These are phyloP conservation scores for Agrypnia vestita DNA, from an alignment of 1,140 invertebrate genomes.

Conservation along the genomic window DNA sequence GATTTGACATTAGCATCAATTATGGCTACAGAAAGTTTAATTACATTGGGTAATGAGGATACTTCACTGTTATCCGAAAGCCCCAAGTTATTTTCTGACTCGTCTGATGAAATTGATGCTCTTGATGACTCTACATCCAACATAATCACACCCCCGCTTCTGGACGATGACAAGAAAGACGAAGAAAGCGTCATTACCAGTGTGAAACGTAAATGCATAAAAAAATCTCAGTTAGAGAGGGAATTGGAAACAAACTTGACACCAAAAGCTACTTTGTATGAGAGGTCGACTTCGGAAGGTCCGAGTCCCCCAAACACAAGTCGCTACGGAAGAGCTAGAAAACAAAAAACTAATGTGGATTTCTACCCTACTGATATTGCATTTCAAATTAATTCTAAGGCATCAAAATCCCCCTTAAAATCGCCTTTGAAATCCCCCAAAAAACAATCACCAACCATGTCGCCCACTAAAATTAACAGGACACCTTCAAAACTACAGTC, in stretches of 20 bases:
- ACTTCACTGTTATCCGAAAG: not conserved
- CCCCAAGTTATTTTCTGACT: slow-evolving; percentile 1
- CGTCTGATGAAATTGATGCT: slow-evolving; percentile 2
- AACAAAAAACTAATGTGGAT: slow-evolving; percentile 65
- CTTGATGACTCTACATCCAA: not conserved
- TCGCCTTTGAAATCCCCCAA: slow-evolving; percentile 47
- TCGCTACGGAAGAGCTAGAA: slow-evolving; percentile 69
- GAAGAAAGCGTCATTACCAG: not conserved
- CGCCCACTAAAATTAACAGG: slow-evolving; percentile 15
- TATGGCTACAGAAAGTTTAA: slow-evolving; percentile 28
- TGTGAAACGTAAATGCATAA: slow-evolving; percentile 23
- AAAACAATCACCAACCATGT: slow-evolving; percentile 63
- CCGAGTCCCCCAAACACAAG: slow-evolving; percentile 64
- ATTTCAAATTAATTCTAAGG: slow-evolving; percentile 35
- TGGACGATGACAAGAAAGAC: not conserved
- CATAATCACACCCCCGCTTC: not conserved
- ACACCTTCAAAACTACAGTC: slow-evolving; percentile 44
- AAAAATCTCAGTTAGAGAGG: slow-evolving; percentile 41
- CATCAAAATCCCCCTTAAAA: slow-evolving; percentile 23
- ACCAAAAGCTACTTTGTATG: slow-evolving; percentile 27
- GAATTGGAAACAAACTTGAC: slow-evolving; percentile 46
- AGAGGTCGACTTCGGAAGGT: slow-evolving; percentile 29
- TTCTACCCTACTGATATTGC: slow-evolving; percentile 52
- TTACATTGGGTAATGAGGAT: slow-evolving; percentile 4
- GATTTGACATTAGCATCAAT: slow-evolving; percentile 26